Percentiles rank a stretch among this genome's conserved stretches.
These are phyloP conservation scores for Ischnus inquisitorius DNA, from an alignment of 2,888 invertebrate genomes.

Conservation along the genomic window DNA sequence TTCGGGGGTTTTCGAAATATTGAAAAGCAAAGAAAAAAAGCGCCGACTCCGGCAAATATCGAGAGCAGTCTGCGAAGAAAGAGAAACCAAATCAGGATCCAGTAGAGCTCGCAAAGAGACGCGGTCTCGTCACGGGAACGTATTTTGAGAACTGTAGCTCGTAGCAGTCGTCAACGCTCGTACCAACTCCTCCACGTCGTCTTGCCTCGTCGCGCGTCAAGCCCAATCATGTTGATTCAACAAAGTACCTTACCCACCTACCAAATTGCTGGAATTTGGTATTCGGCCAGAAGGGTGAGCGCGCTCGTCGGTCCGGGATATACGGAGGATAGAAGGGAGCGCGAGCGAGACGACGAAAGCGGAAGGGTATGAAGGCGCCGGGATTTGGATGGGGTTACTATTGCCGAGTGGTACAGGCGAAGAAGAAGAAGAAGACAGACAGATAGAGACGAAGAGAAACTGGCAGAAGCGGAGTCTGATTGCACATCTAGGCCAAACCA, in stretches of 20 bases:
- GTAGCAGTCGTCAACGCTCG: conserved; percentile 62
- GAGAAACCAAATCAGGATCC: conserved; percentile 25
- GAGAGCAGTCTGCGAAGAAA: not conserved
- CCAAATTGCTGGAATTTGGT: conserved; percentile 85
- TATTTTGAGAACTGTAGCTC: conserved; percentile 23
- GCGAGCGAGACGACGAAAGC: conserved; percentile 48
- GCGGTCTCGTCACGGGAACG: conserved; percentile 34
- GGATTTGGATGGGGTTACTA: conserved; percentile 58
- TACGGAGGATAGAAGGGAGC: conserved; percentile 65
- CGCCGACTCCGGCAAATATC: not conserved
- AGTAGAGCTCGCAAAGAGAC: conserved; percentile 44
- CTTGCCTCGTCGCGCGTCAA: conserved; percentile 80
- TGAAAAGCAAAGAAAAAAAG: conserved; percentile 7
- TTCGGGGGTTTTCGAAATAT: not conserved
- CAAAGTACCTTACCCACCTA: conserved; percentile 84
- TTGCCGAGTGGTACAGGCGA: conserved; percentile 19
- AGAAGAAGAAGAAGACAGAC: conserved; percentile 51
- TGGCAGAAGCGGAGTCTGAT: conserved; percentile 82
- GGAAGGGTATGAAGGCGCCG: conserved; percentile 71
- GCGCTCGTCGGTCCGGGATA: conserved; percentile 67
- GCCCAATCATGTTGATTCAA: conserved; percentile 86
- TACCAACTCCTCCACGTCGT: conserved; percentile 63
- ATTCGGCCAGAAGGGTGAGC: conserved; percentile 84
- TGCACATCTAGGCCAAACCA: conserved; percentile 85
- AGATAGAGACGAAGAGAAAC: conserved; percentile 78